Evolutionary conservation across 1,140 invertebrate genomes (phyloP), one percentile per base, ranked within the genome.

Genomic region (Hypsibius dujardini): DNA sequence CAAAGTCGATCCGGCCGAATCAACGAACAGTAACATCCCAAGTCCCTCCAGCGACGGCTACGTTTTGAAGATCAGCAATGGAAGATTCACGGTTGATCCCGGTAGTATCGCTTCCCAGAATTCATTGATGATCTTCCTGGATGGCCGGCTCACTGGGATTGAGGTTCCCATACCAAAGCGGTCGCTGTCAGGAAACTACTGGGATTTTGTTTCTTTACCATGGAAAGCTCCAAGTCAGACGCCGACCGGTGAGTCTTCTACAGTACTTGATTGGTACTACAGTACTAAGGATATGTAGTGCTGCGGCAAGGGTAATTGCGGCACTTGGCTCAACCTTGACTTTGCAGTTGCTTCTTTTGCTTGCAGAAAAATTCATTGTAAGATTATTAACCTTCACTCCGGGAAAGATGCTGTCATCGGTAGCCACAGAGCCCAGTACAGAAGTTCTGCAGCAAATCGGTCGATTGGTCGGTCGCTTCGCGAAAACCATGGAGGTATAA

Each of bases 21-120:
- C 62, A 3, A 3, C 12, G 3, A 67, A 67, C 42, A 42, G 12
- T 3, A 7, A 67, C 45, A 14, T 67, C 7, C 62, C 42, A 14
- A 3, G 12, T 42, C 62, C 42, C 45, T 7, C 62, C 12, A 3
- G 3, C 7, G 62, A 67, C 45, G 62, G 62, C 3, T 67, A 67
- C 62, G 42, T 67, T 42, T 42, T 67, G 62, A 67, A 67, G 62
- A 67, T 67, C 62, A 42, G 62, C 45, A 7, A 67, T 67, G 7
- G 7, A 42, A 67, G 45, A 7, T 7, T 67, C 3, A 14, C 62
- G 7, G 12, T 42, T 3, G 3, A 67, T 67, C 42, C 42, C 3
- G 62, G 45, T 3, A 7, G 45, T 3, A 7, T 67, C 7, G 42
- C 12, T 14, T 12, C 42, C 3, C 62, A 67, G 45, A 67, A 67